Conservation (phyloP, 1,140 invertebrate genomes). For the Oncopeltus fasciatus region DNA sequence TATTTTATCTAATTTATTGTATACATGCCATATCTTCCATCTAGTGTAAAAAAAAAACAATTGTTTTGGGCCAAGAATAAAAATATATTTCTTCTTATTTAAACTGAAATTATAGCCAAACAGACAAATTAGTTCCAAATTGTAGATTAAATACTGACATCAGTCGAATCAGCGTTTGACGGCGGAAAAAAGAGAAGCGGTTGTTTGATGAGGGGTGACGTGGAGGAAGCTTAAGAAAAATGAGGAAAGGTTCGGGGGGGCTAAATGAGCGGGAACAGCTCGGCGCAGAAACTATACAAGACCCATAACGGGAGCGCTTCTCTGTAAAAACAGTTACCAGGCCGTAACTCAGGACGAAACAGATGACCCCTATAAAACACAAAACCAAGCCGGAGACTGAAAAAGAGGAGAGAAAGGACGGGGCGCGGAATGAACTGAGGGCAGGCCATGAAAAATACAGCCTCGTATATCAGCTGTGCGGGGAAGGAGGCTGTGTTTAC, state of each 20-base stretch:
- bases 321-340: conserved; percentile 2
- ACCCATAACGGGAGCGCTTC: neutral
- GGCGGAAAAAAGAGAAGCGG: too few relatives aligned
- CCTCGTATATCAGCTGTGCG: neutral
- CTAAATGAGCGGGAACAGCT: neutral
- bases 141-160: too few relatives aligned
- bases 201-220: too few relatives aligned
- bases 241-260: neutral
- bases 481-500: neutral
- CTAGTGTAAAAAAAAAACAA: too few relatives aligned
- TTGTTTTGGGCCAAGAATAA: too few relatives aligned
- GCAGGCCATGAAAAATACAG: conserved; percentile 1
- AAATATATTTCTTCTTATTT: too few relatives aligned
- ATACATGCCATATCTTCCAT: too few relatives aligned
- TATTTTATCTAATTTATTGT: too few relatives aligned
- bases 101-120: too few relatives aligned
- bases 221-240: too few relatives aligned
- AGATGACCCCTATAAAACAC: conserved; percentile 7
- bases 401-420: neutral
- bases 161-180: too few relatives aligned
- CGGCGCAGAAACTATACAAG: neutral
- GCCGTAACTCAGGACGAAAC: neutral
- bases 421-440: neutral
- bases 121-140: too few relatives aligned
- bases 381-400: neutral